These are phyloP conservation scores for Pogoniulus pusillus DNA, from an alignment of 2,797 vertebrate species.

Conservation along the genomic window DNA sequence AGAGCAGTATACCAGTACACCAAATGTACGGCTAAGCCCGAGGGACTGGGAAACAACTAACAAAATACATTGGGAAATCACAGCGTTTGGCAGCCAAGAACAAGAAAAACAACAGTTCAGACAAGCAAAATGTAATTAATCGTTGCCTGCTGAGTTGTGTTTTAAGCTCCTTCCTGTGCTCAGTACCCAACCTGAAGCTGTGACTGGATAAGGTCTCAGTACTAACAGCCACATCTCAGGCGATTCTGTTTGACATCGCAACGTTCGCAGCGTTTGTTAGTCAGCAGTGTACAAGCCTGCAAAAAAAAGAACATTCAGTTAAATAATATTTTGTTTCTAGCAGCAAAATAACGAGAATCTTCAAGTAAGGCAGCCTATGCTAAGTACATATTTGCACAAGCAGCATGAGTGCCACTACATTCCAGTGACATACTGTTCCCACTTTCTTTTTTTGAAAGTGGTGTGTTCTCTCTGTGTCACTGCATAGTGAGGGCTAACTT, in stretches of 20 bases:
- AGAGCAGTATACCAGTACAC: not conserved
- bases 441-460: not conserved
- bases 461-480: not conserved
- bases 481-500: not conserved
- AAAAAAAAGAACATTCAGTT: not conserved
- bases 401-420: not conserved
- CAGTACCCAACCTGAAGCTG: not conserved
- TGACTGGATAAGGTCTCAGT: not conserved
- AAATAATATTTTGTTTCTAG: not conserved
- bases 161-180: not conserved
- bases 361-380: not conserved
- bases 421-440: not conserved
- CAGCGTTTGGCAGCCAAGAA: not conserved
- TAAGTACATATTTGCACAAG: not conserved
- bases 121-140: constrained; percentile 48
- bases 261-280: not conserved
- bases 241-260: not conserved
- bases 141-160: not conserved
- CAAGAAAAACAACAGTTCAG: constrained; percentile 1
- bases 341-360: constrained; percentile 4
- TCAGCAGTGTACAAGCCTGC: not conserved
- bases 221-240: not conserved
- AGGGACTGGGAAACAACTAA: not conserved
- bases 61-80: not conserved
- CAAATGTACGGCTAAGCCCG: not conserved